Base-by-base conservation (phyloP, 2,113 vertebrate genomes). In the Picathartes gymnocephalus region DNA sequence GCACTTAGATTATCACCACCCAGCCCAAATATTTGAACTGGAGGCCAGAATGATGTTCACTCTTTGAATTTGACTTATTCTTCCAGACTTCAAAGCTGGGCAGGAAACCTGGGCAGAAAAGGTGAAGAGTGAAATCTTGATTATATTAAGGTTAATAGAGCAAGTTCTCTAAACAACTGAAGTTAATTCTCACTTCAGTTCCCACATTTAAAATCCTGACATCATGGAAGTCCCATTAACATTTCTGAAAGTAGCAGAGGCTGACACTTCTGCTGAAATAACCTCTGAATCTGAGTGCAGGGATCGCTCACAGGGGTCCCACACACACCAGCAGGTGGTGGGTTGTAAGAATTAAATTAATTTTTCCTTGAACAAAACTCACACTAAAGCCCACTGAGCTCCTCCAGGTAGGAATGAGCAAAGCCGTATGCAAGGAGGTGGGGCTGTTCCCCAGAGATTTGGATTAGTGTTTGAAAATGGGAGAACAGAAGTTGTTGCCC, bases 271-370 rank as follows among this genome's bases (percentile, higher is more conserved):
- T 84, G 56, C 37, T 62, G 72, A 48, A 85, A 83, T 28, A 35
- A 65, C 17, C 23, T 68, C 57, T 69, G 24, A 28, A 5, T 28
- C 10, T 15, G 13, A 57, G 6, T 3, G 0, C 1, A 0, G 8
- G 54, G 6, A 6, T 44, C 81, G 71, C 27, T 71, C 13, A 37
- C 1, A 24, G 23, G 21, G 3, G 21, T 48, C 37, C 31, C 64
- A 47, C 27, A 60, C 4, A 5, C 6, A 48, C 6, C 5, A 5
- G 39, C 24, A 2, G 0, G 9, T 1, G 2, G 28, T 31, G 21
- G 13, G 11, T 68, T 42, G 33, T 12, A 21, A 15, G 10, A 22
- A 60, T 7, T 4, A 64, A 89, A 47, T 8, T 0, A 60, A 51
- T 39, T 42, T 28, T 74, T 35, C 64, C 25, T 27, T 24, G 40